A percentile compares a stretch with the other conserved stretches of the same genome.
phyloP scores from a whole-genome alignment of 2,888 invertebrate species.

The Periphyllus acericola region DNA sequence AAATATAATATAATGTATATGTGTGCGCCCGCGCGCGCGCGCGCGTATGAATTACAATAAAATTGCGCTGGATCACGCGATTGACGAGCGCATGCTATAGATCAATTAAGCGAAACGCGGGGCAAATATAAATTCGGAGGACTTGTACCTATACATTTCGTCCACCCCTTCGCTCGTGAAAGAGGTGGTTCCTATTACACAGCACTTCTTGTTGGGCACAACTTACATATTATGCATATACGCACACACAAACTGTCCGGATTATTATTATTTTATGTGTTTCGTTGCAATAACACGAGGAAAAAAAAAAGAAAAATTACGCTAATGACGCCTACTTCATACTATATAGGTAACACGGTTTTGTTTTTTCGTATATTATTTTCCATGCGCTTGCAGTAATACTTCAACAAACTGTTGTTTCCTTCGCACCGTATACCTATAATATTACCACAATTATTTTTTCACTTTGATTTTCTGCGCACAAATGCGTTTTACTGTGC shows the following conservation, averaged over 20 bases:
- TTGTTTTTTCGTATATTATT: not conserved
- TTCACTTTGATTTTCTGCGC: slow-evolving; percentile 11
- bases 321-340: not conserved
- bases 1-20: no score
- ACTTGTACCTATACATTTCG: not conserved
- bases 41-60: slow-evolving; percentile 15
- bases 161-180: not conserved
- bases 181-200: slow-evolving; percentile 7
- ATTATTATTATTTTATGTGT: slow-evolving; percentile 28
- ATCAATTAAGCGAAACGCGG: slow-evolving; percentile 48
- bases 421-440: not conserved
- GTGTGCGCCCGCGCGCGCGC: not conserved
- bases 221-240: not conserved
- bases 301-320: slow-evolving; percentile 6
- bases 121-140: slow-evolving; percentile 33
- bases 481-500: not conserved
- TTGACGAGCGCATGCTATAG: slow-evolving; percentile 56
- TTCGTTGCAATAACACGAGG: not conserved
- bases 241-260: not conserved
- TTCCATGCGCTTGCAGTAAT: not conserved
- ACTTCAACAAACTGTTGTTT: not conserved
- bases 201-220: not conserved
- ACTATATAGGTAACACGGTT: not conserved
- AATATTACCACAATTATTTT: not conserved
- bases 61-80: slow-evolving; percentile 58